Evolutionary conservation across 2,113 vertebrate genomes (phyloP).

Genomic region (Oostethus manadensis): DNA sequence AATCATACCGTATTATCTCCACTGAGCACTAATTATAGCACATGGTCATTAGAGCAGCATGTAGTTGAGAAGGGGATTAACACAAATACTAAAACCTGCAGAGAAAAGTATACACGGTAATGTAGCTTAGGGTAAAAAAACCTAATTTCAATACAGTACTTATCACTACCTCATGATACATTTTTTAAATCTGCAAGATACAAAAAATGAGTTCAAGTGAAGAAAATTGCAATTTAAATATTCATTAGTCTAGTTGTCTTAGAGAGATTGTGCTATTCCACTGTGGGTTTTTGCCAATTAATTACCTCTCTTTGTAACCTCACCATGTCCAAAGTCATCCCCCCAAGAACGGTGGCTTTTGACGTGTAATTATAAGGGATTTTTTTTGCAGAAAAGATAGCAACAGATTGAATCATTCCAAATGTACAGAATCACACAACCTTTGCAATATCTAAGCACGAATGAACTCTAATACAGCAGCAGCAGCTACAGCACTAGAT

Average conservation of each 20-base stretch:
- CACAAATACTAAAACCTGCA: neutral
- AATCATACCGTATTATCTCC: constrained; percentile 1
- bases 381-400: constrained; percentile 38
- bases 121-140: too few relatives aligned
- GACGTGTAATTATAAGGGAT: constrained; percentile 48
- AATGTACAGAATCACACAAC: neutral
- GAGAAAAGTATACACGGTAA: constrained; percentile 1
- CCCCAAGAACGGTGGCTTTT: constrained; percentile 29
- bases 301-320: constrained; percentile 63
- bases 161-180: constrained; percentile 19
- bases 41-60: neutral
- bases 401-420: constrained; percentile 34
- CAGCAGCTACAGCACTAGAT: constrained; percentile 36
- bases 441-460: constrained; percentile 38
- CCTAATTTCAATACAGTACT: neutral
- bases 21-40: neutral
- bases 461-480: constrained; percentile 56
- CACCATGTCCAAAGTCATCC: constrained; percentile 53
- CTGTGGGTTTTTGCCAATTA: constrained; percentile 69
- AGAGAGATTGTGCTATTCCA: constrained; percentile 52
- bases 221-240: constrained; percentile 72
- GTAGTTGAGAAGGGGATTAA: constrained; percentile 1
- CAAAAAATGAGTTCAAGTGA: constrained; percentile 56
- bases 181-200: constrained; percentile 17
- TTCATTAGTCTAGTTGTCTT: constrained; percentile 69